A percentile compares a stretch with the other conserved stretches of the same genome.
phyloP scores from a whole-genome alignment of 2,113 vertebrate genomes.

The Nothobranchius kuhntae region DNA sequence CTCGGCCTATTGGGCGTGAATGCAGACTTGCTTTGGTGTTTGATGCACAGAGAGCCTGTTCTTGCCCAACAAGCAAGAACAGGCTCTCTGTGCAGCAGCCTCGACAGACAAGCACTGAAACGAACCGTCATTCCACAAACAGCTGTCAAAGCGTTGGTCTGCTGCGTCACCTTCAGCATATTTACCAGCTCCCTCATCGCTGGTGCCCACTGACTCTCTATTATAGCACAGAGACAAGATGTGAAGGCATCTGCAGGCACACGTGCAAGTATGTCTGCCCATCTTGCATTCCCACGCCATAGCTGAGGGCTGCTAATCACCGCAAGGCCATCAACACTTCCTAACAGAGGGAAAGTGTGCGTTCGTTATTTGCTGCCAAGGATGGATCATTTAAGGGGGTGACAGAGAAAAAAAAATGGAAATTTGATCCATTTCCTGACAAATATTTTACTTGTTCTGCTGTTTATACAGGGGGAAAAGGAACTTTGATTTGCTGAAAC shows the following conservation, averaged over 20 bases:
- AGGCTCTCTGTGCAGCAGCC: slow-evolving; percentile 43
- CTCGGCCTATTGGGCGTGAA: slow-evolving; percentile 39
- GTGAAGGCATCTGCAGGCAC: slow-evolving; percentile 15
- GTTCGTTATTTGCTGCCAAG: slow-evolving; percentile 57
- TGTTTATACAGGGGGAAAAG: not conserved
- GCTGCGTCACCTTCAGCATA: slow-evolving; percentile 24
- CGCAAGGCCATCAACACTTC: not conserved
- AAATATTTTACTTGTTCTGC: slow-evolving; percentile 7
- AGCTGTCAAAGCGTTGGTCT: slow-evolving; percentile 50
- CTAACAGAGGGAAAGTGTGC: slow-evolving; percentile 42
- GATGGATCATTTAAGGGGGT: slow-evolving; percentile 48
- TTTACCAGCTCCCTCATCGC: not conserved
- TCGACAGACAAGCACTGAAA: slow-evolving; percentile 37
- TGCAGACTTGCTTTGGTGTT: slow-evolving; percentile 55
- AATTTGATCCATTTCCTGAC: slow-evolving; percentile 12
- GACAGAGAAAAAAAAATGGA: slow-evolving; percentile 42
- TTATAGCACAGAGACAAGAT: slow-evolving; percentile 6
- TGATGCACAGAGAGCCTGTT: slow-evolving; percentile 34
- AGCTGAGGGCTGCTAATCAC: slow-evolving; percentile 55
- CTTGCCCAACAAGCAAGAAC: slow-evolving; percentile 69
- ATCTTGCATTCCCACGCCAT: slow-evolving; percentile 24
- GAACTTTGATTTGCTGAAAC: too few species aligned
- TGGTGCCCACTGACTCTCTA: slow-evolving; percentile 1
- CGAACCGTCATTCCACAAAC: slow-evolving; percentile 44
- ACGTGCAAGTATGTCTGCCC: not conserved